phyloP scores from a whole-genome alignment of 1,140 invertebrate species.

The Nasonia longicornis region DNA sequence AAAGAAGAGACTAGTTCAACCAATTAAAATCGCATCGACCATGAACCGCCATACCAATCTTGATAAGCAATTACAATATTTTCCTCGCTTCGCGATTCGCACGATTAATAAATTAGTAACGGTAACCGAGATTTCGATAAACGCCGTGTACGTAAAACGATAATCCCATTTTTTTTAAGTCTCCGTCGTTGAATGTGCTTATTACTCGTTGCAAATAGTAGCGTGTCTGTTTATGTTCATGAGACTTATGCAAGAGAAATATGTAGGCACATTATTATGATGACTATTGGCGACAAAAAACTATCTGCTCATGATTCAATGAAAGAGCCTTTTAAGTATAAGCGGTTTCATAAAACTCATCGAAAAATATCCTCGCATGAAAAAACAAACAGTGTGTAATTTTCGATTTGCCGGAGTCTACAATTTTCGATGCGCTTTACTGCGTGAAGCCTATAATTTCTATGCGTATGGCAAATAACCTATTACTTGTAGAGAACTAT shows the following conservation, averaged over 20 bases:
- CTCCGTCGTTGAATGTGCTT: neutral
- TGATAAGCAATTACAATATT: slow-evolving; percentile 23
- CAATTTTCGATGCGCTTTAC: slow-evolving; percentile 15
- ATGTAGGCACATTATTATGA: slow-evolving; percentile 15
- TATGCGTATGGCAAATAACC: neutral
- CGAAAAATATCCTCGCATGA: slow-evolving; percentile 1
- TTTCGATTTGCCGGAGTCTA: neutral
- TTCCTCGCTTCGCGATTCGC: slow-evolving; percentile 5
- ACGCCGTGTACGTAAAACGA: neutral
- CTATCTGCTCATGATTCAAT: slow-evolving; percentile 24
- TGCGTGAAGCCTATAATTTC: slow-evolving; percentile 14
- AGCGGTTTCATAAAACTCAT: slow-evolving; percentile 27
- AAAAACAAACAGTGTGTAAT: neutral
- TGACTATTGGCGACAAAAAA: slow-evolving; percentile 31
- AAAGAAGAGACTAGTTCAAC: neutral
- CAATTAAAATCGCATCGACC: slow-evolving; percentile 17
- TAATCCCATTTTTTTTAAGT: neutral
- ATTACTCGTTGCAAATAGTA: slow-evolving; percentile 8
- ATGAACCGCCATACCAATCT: slow-evolving; percentile 46
- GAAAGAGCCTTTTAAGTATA: slow-evolving; percentile 16
- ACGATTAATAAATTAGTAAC: neutral
- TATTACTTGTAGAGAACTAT: slow-evolving; percentile 27
- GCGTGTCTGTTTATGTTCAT: slow-evolving; percentile 11
- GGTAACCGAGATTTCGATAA: neutral
- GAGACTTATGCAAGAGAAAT: neutral